phyloP scores from a whole-genome alignment of 2,888 invertebrate genomes.

The Hermaeophaga mercurialis region DNA sequence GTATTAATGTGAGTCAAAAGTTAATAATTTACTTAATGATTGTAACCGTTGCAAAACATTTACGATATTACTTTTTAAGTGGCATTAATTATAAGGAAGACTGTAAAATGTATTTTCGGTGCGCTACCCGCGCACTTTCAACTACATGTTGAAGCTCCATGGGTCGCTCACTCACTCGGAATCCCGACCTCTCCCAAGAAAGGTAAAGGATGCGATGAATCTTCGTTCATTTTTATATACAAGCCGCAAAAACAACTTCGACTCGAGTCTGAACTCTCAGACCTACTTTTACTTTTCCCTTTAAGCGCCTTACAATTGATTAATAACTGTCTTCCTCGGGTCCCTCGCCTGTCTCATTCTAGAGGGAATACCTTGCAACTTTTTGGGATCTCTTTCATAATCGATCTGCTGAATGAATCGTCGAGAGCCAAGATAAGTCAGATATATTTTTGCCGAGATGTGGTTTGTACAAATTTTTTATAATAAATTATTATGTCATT shows the following conservation, averaged over 20 bases:
- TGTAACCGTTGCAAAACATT: too few relatives aligned
- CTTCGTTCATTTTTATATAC: conserved; percentile 45
- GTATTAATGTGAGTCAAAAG: too few relatives aligned
- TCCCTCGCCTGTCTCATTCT: conserved; percentile 30
- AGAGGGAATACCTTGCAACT: conserved; percentile 33
- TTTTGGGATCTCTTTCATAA: conserved; percentile 17
- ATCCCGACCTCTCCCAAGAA: conserved; percentile 45
- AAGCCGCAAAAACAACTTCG: conserved; percentile 43
- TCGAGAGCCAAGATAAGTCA: too few relatives aligned
- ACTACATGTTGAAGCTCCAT: conserved; percentile 7
- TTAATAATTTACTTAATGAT: too few relatives aligned
- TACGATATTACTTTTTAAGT: too few relatives aligned
- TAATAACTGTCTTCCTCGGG: conserved; percentile 37
- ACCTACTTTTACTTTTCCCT: conserved; percentile 41
- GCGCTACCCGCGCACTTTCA: conserved; percentile 4
- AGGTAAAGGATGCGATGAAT: conserved; percentile 45
- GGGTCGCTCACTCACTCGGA: conserved; percentile 28
- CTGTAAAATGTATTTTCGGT: background rate
- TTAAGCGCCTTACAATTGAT: conserved; percentile 40
- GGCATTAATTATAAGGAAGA: too few relatives aligned
- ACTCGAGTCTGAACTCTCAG: conserved; percentile 34
- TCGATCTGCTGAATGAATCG: conserved; percentile 18
- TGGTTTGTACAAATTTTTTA: too few relatives aligned
- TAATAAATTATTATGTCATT: too few relatives aligned
- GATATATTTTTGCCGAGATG: too few relatives aligned